A percentile compares a stretch with the other conserved stretches of the same genome.
phyloP scores from a whole-genome alignment of 2,888 invertebrate genomes.

The Drosophila hamatofila region DNA sequence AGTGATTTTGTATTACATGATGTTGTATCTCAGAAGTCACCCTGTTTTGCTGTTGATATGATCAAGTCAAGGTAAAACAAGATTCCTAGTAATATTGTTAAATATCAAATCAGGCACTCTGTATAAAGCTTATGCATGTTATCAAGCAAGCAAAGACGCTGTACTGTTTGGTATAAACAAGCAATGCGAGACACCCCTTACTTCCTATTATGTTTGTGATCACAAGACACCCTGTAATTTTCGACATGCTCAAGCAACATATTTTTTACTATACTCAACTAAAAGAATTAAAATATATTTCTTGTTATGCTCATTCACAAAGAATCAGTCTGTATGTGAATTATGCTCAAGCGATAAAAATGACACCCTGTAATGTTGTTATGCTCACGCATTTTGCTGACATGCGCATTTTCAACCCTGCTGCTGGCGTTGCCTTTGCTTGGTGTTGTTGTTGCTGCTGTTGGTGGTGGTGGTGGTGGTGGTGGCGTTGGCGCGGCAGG shows the following conservation, averaged over 20 bases:
- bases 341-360: background rate
- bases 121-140: no score
- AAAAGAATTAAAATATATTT: background rate
- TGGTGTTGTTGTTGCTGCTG: background rate
- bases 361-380: conserved; percentile 27
- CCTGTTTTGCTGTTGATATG: no score
- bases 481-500: conserved; percentile 25
- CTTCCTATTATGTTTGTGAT: background rate
- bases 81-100: no score
- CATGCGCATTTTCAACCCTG: conserved; percentile 79
- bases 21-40: no score
- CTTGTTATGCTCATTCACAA: background rate
- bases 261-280: background rate
- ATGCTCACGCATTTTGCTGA: conserved; percentile 63
- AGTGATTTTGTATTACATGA: no score
- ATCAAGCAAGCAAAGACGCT: background rate
- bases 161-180: background rate
- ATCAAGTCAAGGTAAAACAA: no score
- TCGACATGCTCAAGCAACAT: background rate
- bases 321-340: conserved; percentile 59
- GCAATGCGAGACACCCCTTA: background rate
- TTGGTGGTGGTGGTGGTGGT: conserved; percentile 10
- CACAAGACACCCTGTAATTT: background rate
- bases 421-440: conserved; percentile 10
- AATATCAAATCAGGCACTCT: no score